Base-by-base conservation (phyloP, 2,888 invertebrate genomes). In the Petrolisthes cinctipes region DNA sequence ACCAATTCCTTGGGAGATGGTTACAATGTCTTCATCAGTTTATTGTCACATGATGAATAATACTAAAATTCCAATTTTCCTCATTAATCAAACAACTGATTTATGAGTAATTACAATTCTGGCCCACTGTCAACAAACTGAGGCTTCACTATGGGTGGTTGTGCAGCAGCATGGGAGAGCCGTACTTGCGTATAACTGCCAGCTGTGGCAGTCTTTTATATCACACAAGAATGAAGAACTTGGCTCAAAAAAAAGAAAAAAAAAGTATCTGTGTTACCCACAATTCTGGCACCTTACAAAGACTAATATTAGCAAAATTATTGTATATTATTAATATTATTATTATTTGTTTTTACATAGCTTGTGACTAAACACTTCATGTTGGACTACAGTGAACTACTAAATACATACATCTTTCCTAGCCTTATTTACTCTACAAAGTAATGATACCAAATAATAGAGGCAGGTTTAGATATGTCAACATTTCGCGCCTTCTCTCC, bases 381-480 rank as follows among this genome's bases (percentile, higher is more conserved):
- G 83, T 79, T 84, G 54, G 76, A 82, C 86, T 82, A 84, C 81
- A 81, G 75, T 86, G 81, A 81, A 87, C 84, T 87, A 84, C 86
- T 87, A 83, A 87, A 83, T 87, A 87, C 87, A 84, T 87, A 84
- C 81, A 87, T 73, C 83, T 83, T 83, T 57, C 81, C 83, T 82
- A 82, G 56, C 56, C 56, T 81, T 73, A 37, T 80, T 84, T 84
- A 84, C 73, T 75, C 87, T 87, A 87, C 87, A 87, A 87, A 83
- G 80, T 84, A 84, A 87, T 84, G 84, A 82, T 88, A 88, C 88
- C 88, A 88, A 88, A 88, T 85, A 84, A 88, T 81, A 86, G 82
- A 88, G 88, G 88, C 88, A 88, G 88, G 88, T 85, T 85, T 57
- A 85, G 88, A 88, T 88, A 88, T 88, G 88, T 88, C 56, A 82